Conservation (phyloP, 2,797 vertebrate genomes). For the Coranthus polyacanthus region DNA sequence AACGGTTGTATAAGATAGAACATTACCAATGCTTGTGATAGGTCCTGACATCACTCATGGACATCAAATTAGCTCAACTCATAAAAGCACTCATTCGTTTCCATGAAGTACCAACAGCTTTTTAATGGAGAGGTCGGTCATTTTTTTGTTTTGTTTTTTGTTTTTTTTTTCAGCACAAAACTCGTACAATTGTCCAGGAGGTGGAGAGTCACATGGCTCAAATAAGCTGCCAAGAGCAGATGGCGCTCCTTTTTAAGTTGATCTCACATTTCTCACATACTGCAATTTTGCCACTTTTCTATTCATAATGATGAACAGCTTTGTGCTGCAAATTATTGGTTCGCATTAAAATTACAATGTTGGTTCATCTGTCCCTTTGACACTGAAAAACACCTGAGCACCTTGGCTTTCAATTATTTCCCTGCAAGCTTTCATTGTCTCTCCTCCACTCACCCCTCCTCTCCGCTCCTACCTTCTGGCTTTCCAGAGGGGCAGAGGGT, state of each 20-base stretch:
- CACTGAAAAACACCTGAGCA: slow-evolving; percentile 3
- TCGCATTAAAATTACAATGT: slow-evolving; percentile 24
- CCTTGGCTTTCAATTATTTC: slow-evolving; percentile 24
- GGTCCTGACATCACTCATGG: too few relatives aligned
- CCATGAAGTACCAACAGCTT: slow-evolving; percentile 8
- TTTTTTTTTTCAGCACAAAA: slow-evolving; percentile 29
- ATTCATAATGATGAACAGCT: slow-evolving; percentile 25
- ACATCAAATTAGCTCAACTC: too few relatives aligned
- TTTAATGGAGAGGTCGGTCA: slow-evolving; percentile 29
- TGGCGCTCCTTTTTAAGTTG: slow-evolving; percentile 47
- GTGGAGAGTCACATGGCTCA: slow-evolving; percentile 32
- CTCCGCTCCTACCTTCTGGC: slow-evolving; percentile 11
- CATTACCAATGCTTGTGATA: neutral
- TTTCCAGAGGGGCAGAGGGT: slow-evolving; percentile 3
- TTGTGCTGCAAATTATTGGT: slow-evolving; percentile 18
- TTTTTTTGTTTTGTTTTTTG: neutral
- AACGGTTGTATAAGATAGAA: neutral
- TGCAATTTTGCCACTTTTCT: slow-evolving; percentile 19
- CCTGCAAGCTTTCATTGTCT: slow-evolving; percentile 6
- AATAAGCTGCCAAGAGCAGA: slow-evolving; percentile 57
- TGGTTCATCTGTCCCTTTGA: neutral
- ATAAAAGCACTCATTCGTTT: slow-evolving; percentile 4
- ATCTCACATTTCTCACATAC: slow-evolving; percentile 46
- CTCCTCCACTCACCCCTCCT: neutral
- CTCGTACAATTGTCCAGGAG: slow-evolving; percentile 41